Evolutionary conservation across 1,140 invertebrate species (phyloP).

Genomic region (Nixonia krombeini): DNA sequence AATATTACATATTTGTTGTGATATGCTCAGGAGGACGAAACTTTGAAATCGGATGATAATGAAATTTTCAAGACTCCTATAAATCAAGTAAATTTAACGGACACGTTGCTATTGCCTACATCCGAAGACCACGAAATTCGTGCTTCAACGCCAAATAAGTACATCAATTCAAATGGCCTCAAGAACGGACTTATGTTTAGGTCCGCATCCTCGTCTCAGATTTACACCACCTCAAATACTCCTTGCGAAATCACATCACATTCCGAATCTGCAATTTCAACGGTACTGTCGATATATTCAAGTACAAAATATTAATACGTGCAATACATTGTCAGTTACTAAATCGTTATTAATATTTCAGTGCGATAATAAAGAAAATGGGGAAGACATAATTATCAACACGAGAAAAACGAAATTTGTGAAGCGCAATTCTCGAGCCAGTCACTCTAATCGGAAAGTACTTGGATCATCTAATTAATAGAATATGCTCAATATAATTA

Average conservation of each 20-base stretch:
- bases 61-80: constrained; percentile 7
- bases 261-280: constrained; percentile 2
- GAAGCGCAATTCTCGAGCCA: constrained; percentile 32
- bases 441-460: constrained; percentile 25
- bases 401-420: constrained; percentile 30
- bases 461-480: constrained; percentile 39
- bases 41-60: constrained; percentile 10
- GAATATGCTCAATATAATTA: too few relatives aligned
- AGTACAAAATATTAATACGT: not conserved
- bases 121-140: constrained; percentile 9
- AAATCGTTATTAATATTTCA: constrained; percentile 16
- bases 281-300: constrained; percentile 4
- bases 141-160: constrained; percentile 32
- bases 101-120: not conserved
- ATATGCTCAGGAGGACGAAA: constrained; percentile 16
- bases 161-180: not conserved
- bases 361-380: constrained; percentile 56
- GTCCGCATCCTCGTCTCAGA: constrained; percentile 6
- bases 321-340: too few relatives aligned
- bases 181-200: constrained; percentile 6
- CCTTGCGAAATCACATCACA: not conserved
- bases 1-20: constrained; percentile 3
- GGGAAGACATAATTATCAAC: constrained; percentile 41
- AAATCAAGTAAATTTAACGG: constrained; percentile 3
- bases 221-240: constrained; percentile 7